Conservation (phyloP, 2,888 invertebrate genomes). For the Cephus spinipes region DNA sequence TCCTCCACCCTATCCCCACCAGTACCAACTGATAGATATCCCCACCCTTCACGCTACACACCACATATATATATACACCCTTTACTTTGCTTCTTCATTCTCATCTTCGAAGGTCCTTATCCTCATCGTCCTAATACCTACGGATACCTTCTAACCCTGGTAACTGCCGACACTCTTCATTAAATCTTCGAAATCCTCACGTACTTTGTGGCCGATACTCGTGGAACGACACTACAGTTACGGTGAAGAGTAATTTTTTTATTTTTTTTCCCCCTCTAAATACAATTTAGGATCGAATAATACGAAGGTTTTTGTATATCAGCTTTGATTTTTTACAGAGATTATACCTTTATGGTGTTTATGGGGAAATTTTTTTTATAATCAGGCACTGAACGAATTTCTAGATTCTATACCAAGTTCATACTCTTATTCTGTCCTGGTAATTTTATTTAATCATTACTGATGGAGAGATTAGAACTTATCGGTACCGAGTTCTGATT, state of each 20-base stretch:
- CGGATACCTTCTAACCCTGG: not conserved
- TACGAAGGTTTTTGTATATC: no score
- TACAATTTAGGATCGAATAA: not conserved
- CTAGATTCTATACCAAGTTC: no score
- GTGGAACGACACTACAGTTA: not conserved
- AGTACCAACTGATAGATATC: conserved; percentile 11
- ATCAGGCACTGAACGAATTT: no score
- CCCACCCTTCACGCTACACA: not conserved
- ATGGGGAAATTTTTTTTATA: no score
- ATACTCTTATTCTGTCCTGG: no score
- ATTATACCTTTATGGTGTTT: no score
- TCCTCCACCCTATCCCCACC: conserved; percentile 35
- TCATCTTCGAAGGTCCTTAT: not conserved
- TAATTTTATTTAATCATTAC: no score
- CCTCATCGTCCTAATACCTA: not conserved
- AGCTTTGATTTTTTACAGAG: no score
- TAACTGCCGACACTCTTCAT: not conserved
- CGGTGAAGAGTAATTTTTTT: not conserved
- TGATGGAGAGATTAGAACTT: no score
- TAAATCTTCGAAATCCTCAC: not conserved
- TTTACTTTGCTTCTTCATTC: not conserved
- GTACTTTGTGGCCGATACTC: not conserved
- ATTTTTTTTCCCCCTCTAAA: not conserved
- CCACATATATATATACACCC: not conserved
- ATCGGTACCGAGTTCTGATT: not conserved